Percentiles rank a stretch among this genome's conserved stretches.
phyloP scores from a whole-genome alignment of 1,140 invertebrate species.

The Caenorhabditis remanei region DNA sequence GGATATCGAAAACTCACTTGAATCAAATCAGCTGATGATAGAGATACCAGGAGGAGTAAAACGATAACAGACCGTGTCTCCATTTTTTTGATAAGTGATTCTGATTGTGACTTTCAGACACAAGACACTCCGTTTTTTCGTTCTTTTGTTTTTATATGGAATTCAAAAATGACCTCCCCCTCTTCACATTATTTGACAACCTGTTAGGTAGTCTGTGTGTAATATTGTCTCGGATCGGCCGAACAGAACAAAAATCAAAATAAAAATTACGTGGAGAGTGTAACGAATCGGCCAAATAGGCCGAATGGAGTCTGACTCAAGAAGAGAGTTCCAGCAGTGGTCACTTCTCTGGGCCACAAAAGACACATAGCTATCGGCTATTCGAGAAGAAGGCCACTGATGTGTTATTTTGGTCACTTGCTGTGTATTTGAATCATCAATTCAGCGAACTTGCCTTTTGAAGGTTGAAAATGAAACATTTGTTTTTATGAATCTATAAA shows the following conservation, averaged over 20 bases:
- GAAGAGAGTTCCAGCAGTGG: neutral
- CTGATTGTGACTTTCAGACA: neutral
- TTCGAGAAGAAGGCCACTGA: no score
- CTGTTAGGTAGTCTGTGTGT: slow-evolving; percentile 14
- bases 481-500: no score
- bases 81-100: neutral
- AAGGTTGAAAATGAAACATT: no score
- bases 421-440: no score
- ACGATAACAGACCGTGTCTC: neutral
- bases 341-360: neutral
- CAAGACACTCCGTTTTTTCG: neutral
- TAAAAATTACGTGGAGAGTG: slow-evolving; percentile 18
- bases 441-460: no score
- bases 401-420: no score
- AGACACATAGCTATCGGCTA: neutral
- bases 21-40: neutral
- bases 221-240: slow-evolving; percentile 37
- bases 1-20: slow-evolving; percentile 4
- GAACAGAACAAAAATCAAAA: slow-evolving; percentile 55
- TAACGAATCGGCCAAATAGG: slow-evolving; percentile 24
- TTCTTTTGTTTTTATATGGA: slow-evolving; percentile 26
- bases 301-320: neutral
- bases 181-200: slow-evolving; percentile 16
- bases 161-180: slow-evolving; percentile 31
- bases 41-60: slow-evolving; percentile 1